Percentiles rank a stretch among this genome's conserved stretches.
phyloP scores from a whole-genome alignment of 1,140 invertebrate species.

The Lineus longissimus region DNA sequence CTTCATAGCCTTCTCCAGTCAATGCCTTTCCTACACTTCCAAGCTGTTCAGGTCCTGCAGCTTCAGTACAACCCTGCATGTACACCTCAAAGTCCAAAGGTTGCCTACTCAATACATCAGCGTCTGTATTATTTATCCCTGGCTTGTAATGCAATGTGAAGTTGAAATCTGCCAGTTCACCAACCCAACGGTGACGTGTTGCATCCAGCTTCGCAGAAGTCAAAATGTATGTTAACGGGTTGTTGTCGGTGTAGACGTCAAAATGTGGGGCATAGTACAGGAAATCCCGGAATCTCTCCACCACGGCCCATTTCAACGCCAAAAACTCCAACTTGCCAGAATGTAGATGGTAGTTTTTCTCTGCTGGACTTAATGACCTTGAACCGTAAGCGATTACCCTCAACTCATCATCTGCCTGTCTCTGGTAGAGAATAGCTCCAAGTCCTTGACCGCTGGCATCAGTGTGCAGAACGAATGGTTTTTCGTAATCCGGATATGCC shows the following conservation, averaged over 20 bases:
- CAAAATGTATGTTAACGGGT: slow-evolving; percentile 15
- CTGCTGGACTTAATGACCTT: slow-evolving; percentile 17
- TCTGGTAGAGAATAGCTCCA: slow-evolving; percentile 52
- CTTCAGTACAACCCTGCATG: too few species aligned
- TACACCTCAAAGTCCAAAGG: too few species aligned
- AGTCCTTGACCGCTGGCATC: too few species aligned
- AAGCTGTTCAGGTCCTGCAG: too few species aligned
- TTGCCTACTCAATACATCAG: too few species aligned
- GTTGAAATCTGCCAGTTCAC: slow-evolving; percentile 16
- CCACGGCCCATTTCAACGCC: slow-evolving; percentile 20
- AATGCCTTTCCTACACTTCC: too few species aligned
- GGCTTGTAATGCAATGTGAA: slow-evolving; percentile 12
- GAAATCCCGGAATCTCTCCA: slow-evolving; percentile 11
- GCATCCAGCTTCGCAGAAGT: slow-evolving; percentile 16
- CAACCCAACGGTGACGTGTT: slow-evolving; percentile 13
- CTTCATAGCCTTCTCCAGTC: too few species aligned
- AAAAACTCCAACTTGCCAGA: slow-evolving; percentile 21
- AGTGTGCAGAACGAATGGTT: too few species aligned
- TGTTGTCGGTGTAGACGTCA: slow-evolving; percentile 19
- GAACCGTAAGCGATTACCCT: slow-evolving; percentile 28
- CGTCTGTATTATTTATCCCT: slow-evolving; percentile 8
- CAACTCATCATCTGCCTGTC: slow-evolving; percentile 15
- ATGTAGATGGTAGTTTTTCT: slow-evolving; percentile 17
- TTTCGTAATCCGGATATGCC: too few species aligned
- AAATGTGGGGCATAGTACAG: slow-evolving; percentile 17